Base-by-base conservation (phyloP, 2,888 invertebrate species). In the Clostera curtula region DNA sequence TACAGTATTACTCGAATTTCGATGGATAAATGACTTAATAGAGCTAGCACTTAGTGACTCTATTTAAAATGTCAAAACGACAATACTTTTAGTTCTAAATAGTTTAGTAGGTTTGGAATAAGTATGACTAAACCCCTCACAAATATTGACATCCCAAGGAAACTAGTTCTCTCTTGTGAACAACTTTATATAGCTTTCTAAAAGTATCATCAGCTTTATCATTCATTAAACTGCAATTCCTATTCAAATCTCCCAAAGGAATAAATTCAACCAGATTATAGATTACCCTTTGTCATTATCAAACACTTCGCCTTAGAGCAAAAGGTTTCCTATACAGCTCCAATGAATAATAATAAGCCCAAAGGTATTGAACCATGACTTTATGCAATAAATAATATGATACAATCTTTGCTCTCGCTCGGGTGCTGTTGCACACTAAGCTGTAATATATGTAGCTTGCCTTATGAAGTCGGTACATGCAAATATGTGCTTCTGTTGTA, bases 301-400 rank as follows among this genome's bases (percentile, higher is more conserved):
- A 36, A 39, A 43, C 36, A 28, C 36, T 30, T 40, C 38, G 43
- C 36, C 36, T 43, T 38, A 36, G 36, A 45, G 40, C 46, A 43
- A 45, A 49, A 58, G 44, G 56, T 52, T 56, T 59, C 55, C 51
- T 55, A 55, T 52, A 51, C 45, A 55, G 38, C 43, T 37, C 48
- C 63, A 56, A 67, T 67, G 66, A 63, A 70, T 70, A 71, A 68
- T 66, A 68, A 61, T 62, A 65, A 67, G 59, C 53, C 50, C 40
- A 56, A 60, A 68, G 63, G 57, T 66, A 68, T 63, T 64, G 68
- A 70, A 62, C 63, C 62, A 62, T 63, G 63, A 65, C 64, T 68
- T 58, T 56, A 57, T 54, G 62, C 65, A 60, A 71, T 73, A 72
- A 72, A 70, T 71, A 57, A 63, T 54, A 36, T 48, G 71, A 73